Evolutionary conservation across 2,888 invertebrate genomes (phyloP).

Genomic region (Lamellibrachia columna): DNA sequence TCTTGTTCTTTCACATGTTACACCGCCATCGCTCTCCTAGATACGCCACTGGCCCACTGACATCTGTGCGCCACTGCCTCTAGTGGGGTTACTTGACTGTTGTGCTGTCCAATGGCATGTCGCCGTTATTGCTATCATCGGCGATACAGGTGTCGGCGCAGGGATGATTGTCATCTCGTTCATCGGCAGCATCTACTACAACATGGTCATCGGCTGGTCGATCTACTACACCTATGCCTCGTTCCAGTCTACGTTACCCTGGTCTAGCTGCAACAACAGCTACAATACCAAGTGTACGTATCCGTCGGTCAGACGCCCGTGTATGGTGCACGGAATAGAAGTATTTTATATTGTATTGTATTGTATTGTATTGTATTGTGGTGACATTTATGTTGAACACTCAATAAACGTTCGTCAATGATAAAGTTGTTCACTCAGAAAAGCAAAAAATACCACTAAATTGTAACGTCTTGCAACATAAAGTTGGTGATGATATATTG

Average conservation of each 20-base stretch:
- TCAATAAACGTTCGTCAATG: background rate
- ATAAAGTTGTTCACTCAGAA: background rate
- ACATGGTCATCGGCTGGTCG: conserved; percentile 82
- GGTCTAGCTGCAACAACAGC: conserved; percentile 73
- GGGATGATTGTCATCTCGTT: conserved; percentile 78
- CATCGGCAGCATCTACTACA: conserved; percentile 79
- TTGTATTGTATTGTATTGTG: no score
- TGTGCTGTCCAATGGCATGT: background rate
- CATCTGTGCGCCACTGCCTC: no score
- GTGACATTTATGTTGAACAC: background rate
- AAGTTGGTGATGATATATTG: background rate
- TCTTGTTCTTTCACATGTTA: no score
- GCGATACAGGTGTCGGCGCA: conserved; percentile 66
- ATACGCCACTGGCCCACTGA: no score
- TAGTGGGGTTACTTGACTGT: background rate
- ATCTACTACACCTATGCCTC: conserved; percentile 80
- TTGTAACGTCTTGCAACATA: background rate
- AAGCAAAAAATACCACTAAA: background rate
- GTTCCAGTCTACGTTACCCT: conserved; percentile 73
- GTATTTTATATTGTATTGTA: no score
- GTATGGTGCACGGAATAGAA: background rate
- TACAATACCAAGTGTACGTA: conserved; percentile 44
- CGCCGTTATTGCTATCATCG: background rate
- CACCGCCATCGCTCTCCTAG: no score
- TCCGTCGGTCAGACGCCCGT: background rate